These are phyloP conservation scores for Drosophila sp. DNA, from an alignment of 1,140 invertebrate genomes.

Conservation along the genomic window DNA sequence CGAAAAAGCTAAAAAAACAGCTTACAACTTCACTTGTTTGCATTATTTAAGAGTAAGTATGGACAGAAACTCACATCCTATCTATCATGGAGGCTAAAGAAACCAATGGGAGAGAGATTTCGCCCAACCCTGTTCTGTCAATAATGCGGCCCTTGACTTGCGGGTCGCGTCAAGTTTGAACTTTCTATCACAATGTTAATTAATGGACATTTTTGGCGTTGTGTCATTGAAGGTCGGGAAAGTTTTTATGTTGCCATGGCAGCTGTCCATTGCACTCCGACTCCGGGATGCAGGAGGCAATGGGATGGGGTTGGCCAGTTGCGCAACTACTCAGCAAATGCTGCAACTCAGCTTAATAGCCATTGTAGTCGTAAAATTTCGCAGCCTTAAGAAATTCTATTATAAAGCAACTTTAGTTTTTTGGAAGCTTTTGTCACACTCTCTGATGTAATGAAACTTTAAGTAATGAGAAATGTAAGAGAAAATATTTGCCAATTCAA, in stretches of 20 bases:
- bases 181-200: slow-evolving; percentile 63
- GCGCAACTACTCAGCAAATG: background rate
- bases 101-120: too few species aligned
- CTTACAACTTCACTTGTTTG: too few species aligned
- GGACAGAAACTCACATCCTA: too few species aligned
- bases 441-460: too few species aligned
- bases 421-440: background rate
- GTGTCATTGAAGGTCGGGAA: slow-evolving; percentile 35
- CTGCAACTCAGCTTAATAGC: slow-evolving; percentile 7
- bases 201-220: slow-evolving; percentile 59
- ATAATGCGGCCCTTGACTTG: background rate
- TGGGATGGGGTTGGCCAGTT: too few species aligned
- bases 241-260: slow-evolving; percentile 36
- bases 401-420: slow-evolving; percentile 6
- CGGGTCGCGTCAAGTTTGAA: slow-evolving; percentile 37
- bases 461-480: background rate
- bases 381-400: slow-evolving; percentile 2
- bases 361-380: slow-evolving; percentile 9
- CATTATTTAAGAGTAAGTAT: too few species aligned
- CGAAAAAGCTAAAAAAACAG: too few species aligned
- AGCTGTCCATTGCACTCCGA: slow-evolving; percentile 9
- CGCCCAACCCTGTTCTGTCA: too few species aligned
- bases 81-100: too few species aligned
- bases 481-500: too few species aligned
- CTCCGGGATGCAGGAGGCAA: background rate